phyloP scores from a whole-genome alignment of 1,140 invertebrate species.

The Lucilia sericata region DNA sequence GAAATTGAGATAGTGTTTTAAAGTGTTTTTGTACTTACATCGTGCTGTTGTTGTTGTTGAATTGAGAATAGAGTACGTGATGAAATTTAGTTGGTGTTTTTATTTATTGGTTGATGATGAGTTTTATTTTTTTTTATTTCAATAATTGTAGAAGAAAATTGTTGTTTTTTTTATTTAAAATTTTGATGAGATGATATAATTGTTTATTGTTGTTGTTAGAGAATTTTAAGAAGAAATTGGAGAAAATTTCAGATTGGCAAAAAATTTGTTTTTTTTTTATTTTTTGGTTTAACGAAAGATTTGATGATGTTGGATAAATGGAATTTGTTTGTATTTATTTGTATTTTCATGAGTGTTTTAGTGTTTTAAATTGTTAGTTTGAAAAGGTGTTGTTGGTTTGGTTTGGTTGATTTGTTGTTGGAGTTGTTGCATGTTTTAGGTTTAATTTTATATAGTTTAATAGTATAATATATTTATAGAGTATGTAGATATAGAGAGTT shows the following conservation, averaged over 20 bases:
- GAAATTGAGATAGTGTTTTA: slow-evolving; percentile 37
- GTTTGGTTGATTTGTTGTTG: neutral
- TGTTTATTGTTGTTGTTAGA: slow-evolving; percentile 23
- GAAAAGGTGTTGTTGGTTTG: neutral
- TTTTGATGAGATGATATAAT: slow-evolving; percentile 19
- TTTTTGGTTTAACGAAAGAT: slow-evolving; percentile 16
- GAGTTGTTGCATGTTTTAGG: slow-evolving; percentile 52
- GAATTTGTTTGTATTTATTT: neutral
- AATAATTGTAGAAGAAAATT: slow-evolving; percentile 45
- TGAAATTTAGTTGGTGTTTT: slow-evolving; percentile 30
- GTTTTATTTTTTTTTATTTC: neutral
- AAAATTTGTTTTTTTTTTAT: slow-evolving; percentile 40
- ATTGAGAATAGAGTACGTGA: slow-evolving; percentile 44
- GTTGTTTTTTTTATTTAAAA: slow-evolving; percentile 36
- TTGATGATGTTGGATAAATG: neutral
- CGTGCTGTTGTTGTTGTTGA: slow-evolving; percentile 65
- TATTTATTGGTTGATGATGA: slow-evolving; percentile 7
- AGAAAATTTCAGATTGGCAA: slow-evolving; percentile 39
- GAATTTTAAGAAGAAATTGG: slow-evolving; percentile 40
- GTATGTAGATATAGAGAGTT: too few relatives aligned
- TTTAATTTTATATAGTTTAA: neutral
- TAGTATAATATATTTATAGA: too few relatives aligned
- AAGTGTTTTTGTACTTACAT: slow-evolving; percentile 64
- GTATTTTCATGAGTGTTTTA: neutral
- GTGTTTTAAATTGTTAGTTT: neutral